Conservation (phyloP, 2,113 vertebrate species). For the Tinamus guttatus region DNA sequence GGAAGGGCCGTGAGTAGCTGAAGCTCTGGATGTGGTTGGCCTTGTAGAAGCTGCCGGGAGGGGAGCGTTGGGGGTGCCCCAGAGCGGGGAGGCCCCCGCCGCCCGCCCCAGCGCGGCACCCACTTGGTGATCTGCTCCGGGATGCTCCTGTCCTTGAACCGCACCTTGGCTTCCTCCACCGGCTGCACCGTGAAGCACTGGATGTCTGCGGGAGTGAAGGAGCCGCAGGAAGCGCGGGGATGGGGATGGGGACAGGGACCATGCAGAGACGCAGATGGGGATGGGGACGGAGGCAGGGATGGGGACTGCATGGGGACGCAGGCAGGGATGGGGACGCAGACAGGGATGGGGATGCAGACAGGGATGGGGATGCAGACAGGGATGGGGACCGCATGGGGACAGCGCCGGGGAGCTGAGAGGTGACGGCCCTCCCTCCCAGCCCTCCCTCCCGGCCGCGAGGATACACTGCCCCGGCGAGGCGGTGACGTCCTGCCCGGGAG, state of each 20-base stretch:
- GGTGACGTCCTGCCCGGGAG: slow-evolving; percentile 4
- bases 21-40: slow-evolving; percentile 62
- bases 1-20: slow-evolving; percentile 70
- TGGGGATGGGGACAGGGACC: fast-evolving
- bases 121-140: slow-evolving; percentile 68
- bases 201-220: slow-evolving; percentile 69
- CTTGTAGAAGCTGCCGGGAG: slow-evolving; percentile 65
- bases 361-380: neutral
- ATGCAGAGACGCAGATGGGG: too few relatives aligned
- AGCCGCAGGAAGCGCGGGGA: fast-evolving
- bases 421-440: fast-evolving
- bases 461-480: slow-evolving; percentile 63
- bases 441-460: neutral
- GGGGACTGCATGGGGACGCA: fast-evolving
- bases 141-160: slow-evolving; percentile 48
- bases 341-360: fast-evolving
- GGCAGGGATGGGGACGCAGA: too few relatives aligned
- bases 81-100: neutral
- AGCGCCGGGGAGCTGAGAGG: too few relatives aligned
- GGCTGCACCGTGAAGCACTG: slow-evolving; percentile 74
- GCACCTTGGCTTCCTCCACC: neutral
- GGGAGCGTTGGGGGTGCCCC: neutral
- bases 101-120: too few relatives aligned
- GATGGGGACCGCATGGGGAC: too few relatives aligned
- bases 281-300: fast-evolving